phyloP scores from a whole-genome alignment of 2,888 invertebrate genomes.

The Graphium colonna region DNA sequence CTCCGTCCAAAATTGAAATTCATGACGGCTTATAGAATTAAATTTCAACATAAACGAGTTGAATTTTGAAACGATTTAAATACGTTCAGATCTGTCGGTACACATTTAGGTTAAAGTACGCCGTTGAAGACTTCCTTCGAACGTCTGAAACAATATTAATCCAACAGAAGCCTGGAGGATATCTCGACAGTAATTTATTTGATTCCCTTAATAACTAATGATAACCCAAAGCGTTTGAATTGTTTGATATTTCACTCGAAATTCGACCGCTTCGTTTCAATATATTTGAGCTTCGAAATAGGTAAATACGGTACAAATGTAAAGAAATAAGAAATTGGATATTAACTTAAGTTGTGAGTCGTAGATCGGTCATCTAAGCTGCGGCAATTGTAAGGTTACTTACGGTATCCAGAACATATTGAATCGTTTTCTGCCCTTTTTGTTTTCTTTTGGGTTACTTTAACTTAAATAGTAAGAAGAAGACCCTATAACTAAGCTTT shows the following conservation, averaged over 20 bases:
- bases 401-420: too few relatives aligned
- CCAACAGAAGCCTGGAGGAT: constrained; percentile 1
- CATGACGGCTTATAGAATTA: constrained; percentile 21
- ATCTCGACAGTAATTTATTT: constrained; percentile 4
- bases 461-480: too few relatives aligned
- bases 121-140: constrained; percentile 5
- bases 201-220: constrained; percentile 10
- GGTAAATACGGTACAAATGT: too few relatives aligned
- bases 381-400: too few relatives aligned
- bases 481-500: too few relatives aligned
- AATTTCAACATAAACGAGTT: constrained; percentile 21
- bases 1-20: constrained; percentile 15
- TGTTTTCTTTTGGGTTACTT: too few relatives aligned
- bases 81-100: constrained; percentile 18
- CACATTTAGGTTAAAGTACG: constrained; percentile 15
- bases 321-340: too few relatives aligned
- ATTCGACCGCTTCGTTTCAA: too few relatives aligned
- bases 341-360: too few relatives aligned
- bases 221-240: constrained; percentile 1
- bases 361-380: too few relatives aligned
- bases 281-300: too few relatives aligned
- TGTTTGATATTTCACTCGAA: neutral
- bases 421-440: too few relatives aligned
- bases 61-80: constrained; percentile 22
- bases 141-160: constrained; percentile 21